phyloP scores from a whole-genome alignment of 1,140 invertebrate genomes.

The Lamellibrachia luymesi region DNA sequence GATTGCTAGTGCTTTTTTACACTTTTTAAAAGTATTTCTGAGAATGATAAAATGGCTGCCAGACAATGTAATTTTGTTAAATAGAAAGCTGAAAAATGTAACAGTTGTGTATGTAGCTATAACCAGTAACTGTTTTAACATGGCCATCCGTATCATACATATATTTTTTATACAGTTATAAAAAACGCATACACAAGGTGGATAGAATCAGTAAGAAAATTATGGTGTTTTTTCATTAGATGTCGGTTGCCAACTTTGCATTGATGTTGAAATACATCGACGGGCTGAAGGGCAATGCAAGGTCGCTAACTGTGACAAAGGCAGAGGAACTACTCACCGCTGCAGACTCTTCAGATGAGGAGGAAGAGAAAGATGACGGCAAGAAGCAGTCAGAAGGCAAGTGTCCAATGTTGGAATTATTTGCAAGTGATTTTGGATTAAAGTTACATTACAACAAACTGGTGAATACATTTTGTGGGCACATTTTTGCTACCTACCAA shows the following conservation, averaged over 20 bases:
- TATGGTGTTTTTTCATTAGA: conserved; percentile 28
- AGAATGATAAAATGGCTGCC: too few species aligned
- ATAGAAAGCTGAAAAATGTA: not conserved
- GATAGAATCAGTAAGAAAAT: not conserved
- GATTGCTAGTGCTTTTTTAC: too few species aligned
- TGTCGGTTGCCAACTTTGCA: conserved; percentile 30
- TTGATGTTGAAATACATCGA: conserved; percentile 35
- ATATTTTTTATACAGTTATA: not conserved
- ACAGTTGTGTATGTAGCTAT: not conserved
- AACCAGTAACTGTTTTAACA: not conserved
- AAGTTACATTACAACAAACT: too few species aligned
- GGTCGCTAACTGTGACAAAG: conserved; percentile 28
- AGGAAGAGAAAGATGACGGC: not conserved
- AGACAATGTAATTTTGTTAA: too few species aligned
- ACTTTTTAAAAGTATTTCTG: too few species aligned
- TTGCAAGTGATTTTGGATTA: not conserved
- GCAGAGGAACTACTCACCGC: conserved; percentile 25
- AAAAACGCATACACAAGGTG: not conserved
- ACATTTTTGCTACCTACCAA: too few species aligned
- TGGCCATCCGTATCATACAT: not conserved
- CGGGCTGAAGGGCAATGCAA: conserved; percentile 34
- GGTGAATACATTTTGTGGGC: too few species aligned
- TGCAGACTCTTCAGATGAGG: not conserved
- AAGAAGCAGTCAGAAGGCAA: not conserved
- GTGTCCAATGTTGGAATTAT: not conserved